Base-by-base conservation (phyloP, 2,797 vertebrate genomes). In the Steatocranus sp. region DNA sequence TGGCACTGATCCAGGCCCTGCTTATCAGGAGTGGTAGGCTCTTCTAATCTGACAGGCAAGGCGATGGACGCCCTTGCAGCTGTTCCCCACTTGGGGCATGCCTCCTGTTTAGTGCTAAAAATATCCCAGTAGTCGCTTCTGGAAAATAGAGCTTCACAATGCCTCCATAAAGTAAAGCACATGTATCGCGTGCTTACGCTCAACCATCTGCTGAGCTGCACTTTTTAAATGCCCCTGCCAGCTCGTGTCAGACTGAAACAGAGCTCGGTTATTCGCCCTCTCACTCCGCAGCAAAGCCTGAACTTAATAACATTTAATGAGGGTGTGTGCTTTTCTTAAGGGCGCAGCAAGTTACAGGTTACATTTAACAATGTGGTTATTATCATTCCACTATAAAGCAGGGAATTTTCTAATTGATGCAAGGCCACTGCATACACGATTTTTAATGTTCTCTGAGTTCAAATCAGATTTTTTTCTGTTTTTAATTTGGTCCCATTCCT, bases 31-130 rank as follows among this genome's bases (percentile, higher is more conserved):
- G 89, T 79, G 87, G 78, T 84, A 88, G 90, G 81, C 86, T 88
- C 88, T 89, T 73, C 87, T 95, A 95, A 96, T 93, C 95, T 93
- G 93, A 95, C 93, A 92, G 90, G 88, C 94, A 90, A 86, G 15
- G 82, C 85, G 12, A 80, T 76, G 91, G 93, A 92, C 92, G 56
- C 88, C 88, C 84, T 70, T 94, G 95, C 96, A 96, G 96, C 95
- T 96, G 96, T 93, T 95, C 91, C 85, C 80, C 87, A 92, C 92
- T 91, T 87, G 92, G 93, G 92, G 88, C 88, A 91, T 83, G 92
- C 85, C 94, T 94, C 81, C 88, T 94, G 92, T 94, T 94, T 83
- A 82, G 83, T 56, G 89, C 95, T 96, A 96, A 95, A 97, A 96
- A 96, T 97, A 96, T 91, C 93, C 90, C 89, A 61, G 77, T 43